Evolutionary conservation across 2,888 invertebrate genomes (phyloP).

Genomic region (Leptopterna dolabrata): DNA sequence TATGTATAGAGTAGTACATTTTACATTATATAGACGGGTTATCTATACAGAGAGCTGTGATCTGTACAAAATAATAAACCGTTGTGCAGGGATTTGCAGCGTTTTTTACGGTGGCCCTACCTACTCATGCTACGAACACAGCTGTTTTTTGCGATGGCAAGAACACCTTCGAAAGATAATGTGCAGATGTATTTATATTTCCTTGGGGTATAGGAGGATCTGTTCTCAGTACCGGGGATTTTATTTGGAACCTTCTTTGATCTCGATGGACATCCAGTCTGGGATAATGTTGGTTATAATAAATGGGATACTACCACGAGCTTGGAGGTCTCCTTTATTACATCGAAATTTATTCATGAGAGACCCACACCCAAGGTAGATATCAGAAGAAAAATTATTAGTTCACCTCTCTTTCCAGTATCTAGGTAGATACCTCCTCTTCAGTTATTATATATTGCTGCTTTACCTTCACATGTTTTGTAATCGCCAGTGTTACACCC

Average conservation of each 20-base stretch:
- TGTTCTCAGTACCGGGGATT: background rate
- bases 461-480: background rate
- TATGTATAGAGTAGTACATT: too few relatives aligned
- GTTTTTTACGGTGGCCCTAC: too few relatives aligned
- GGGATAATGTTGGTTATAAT: constrained; percentile 37
- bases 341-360: constrained; percentile 42
- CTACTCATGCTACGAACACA: too few relatives aligned
- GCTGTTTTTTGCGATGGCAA: too few relatives aligned
- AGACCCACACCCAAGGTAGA: background rate
- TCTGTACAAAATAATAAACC: too few relatives aligned
- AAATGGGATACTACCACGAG: constrained; percentile 21
- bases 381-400: constrained; percentile 8
- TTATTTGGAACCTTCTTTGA: constrained; percentile 29
- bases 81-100: too few relatives aligned
- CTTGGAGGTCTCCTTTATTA: background rate
- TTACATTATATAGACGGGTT: too few relatives aligned
- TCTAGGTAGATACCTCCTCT: background rate
- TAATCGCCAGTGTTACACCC: background rate
- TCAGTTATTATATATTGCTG: background rate
- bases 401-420: background rate
- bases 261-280: constrained; percentile 43
- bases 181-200: background rate
- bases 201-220: background rate
- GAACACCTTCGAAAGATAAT: background rate
- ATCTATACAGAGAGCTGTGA: too few relatives aligned